Percentiles rank a stretch among this genome's conserved stretches.
These are phyloP conservation scores for Stenurella melanura DNA, from an alignment of 2,888 invertebrate genomes.

Conservation along the genomic window DNA sequence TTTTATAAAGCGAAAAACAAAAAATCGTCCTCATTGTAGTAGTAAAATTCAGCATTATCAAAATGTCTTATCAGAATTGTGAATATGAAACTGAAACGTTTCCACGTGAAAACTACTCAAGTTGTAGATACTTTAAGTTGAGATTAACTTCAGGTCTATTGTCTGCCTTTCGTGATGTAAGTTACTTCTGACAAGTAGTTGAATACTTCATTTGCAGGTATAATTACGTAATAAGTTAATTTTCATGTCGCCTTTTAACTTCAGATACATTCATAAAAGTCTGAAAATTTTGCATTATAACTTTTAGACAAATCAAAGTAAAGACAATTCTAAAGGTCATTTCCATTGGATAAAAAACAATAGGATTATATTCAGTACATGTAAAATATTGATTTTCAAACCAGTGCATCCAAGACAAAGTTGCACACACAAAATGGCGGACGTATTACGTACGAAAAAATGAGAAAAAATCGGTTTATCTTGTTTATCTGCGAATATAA, in stretches of 20 bases:
- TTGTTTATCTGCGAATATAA: too few species aligned
- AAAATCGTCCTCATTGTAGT: neutral
- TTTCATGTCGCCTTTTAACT: neutral
- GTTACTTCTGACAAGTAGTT: neutral
- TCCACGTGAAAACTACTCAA: slow-evolving; percentile 5
- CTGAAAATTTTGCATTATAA: too few species aligned
- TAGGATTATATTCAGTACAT: too few species aligned
- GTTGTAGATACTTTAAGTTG: neutral
- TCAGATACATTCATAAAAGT: neutral
- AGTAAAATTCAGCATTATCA: neutral
- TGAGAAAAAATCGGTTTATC: too few species aligned
- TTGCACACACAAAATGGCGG: too few species aligned
- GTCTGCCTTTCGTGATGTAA: neutral
- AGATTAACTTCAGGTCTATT: neutral
- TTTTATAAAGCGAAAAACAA: slow-evolving; percentile 2
- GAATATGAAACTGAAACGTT: slow-evolving; percentile 1
- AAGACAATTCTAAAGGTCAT: too few species aligned
- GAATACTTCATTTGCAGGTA: neutral
- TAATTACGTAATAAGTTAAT: neutral
- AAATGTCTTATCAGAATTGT: slow-evolving; percentile 15
- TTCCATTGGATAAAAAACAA: too few species aligned
- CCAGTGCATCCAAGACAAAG: too few species aligned
- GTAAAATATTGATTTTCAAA: too few species aligned
- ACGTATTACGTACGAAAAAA: too few species aligned
- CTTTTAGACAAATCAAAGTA: too few species aligned